Evolutionary conservation across 2,797 vertebrate genomes (phyloP), one percentile per base, ranked within the genome.

Genomic region (Chromobotia macracanthus): DNA sequence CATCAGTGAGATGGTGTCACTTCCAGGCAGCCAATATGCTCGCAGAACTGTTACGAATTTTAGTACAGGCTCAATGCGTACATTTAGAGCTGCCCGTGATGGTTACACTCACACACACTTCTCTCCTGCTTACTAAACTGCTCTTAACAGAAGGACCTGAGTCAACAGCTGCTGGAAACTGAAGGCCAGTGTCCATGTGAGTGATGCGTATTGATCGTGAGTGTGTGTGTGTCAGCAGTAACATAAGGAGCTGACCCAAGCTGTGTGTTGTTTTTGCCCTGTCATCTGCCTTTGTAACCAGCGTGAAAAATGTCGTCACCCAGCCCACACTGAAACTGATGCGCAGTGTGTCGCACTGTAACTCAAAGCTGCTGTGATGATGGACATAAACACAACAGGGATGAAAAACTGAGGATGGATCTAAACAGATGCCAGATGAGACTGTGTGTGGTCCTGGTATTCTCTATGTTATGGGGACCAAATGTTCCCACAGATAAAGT

Each of bases 201-300:
- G 80, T 77, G 72, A 77, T 80, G 65, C 23, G 3, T 80, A 71
- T 71, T 80, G 77, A 77, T 44, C 75, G 23, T 82, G 69, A 67
- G 67, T 72, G 23, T 53, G 74, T 76, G 61, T 80, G 69, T 73
- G 72, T 84, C 81, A 86, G 86, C 84, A 84, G 68, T 78, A 82
- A 63, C 50, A 48, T 68, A 81, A 66, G 72, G 28, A 81, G 80
- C 87, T 87, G 84, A 87, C 78, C 78, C 81, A 82, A 81, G 79
- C 77, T 82, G 53, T 68, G 67, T 69, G 31, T 70, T 77, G 66
- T 63, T 80, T 77, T 73, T 61, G 60, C 56, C 56, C 21, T 71
- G 58, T 83, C 84, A 81, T 84, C 81, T 58, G 58, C 81, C 72
- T 79, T 61, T 66, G 69, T 77, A 58, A 60, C 55, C 69, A 63